phyloP scores from a whole-genome alignment of 2,113 vertebrate genomes.

The Argyrosomus japonicus region DNA sequence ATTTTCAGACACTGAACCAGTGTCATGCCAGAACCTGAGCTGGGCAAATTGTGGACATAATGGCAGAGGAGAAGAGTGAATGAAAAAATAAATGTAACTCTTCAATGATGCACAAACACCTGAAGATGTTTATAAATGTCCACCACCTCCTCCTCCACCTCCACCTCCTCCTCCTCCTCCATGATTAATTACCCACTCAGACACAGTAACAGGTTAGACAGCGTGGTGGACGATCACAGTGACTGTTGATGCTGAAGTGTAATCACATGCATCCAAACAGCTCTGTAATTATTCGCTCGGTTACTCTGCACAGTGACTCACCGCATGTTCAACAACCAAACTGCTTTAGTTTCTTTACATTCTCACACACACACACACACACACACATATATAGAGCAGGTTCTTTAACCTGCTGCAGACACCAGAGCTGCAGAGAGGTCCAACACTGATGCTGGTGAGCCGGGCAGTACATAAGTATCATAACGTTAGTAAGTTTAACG shows the following conservation, averaged over 20 bases:
- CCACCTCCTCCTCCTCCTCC: background rate
- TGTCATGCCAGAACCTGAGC: too few relatives aligned
- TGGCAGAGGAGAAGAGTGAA: too few relatives aligned
- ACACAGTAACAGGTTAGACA: slow-evolving; percentile 46
- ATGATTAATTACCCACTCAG: slow-evolving; percentile 29
- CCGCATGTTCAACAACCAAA: background rate
- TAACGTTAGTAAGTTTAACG: too few relatives aligned
- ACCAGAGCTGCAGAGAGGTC: too few relatives aligned
- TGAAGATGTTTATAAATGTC: background rate
- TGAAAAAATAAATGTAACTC: background rate
- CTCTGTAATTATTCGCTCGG: slow-evolving; percentile 19
- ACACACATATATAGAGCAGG: too few relatives aligned
- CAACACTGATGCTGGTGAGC: too few relatives aligned
- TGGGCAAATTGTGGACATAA: too few relatives aligned
- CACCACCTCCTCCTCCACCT: too few relatives aligned
- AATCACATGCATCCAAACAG: slow-evolving; percentile 6
- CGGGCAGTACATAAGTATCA: too few relatives aligned
- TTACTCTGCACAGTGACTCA: slow-evolving; percentile 27
- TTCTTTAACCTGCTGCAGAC: too few relatives aligned
- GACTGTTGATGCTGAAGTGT: slow-evolving; percentile 2
- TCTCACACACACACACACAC: too few relatives aligned
- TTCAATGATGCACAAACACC: slow-evolving; percentile 4
- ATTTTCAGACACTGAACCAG: too few relatives aligned
- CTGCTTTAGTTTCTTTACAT: background rate
- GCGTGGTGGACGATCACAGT: background rate